Base-by-base conservation (phyloP, 2,797 vertebrate genomes). In the Lepilemur ruficaudatus region DNA sequence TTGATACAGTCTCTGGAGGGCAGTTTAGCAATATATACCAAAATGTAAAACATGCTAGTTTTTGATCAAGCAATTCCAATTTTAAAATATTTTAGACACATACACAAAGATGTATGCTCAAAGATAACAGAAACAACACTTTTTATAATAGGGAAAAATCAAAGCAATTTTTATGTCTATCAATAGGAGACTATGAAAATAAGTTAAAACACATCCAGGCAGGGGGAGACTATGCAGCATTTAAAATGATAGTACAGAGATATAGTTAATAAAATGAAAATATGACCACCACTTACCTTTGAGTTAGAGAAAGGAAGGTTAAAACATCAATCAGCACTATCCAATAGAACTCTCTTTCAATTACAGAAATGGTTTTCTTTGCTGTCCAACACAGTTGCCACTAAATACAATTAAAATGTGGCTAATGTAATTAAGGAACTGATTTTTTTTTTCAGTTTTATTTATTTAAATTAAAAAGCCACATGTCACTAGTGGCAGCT, bases 61-160 rank as follows among this genome's bases (percentile, higher is more conserved):
- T 79, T 59, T 55, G n/a, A 78, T 17, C 14, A 86, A 78, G 25
- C 4, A 91, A 87, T 94, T 93, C 14, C 8, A 93, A 87, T 91
- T 81, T 88, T 78, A 87, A 87, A 95, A 69, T 50, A 73, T 90
- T 91, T 88, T 85, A 84, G 32, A 79, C 41, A 95, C 57, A 11
- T 65, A 81, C 11, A 55, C 38, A 87, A 81, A 92, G 50, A 78
- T 63, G n/a, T n/a, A 94, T 72, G 9, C 38, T 48, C 63, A 61
- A 81, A 75, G n/a, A 70, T 85, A 86, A 82, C 41, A 82, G 84
- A 69, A 13, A 72, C 7, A 38, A 96, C 4, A 43, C 32, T 52
- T 72, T 81, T 84, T 48, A 32, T 81, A 92, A 92, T 17, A 91
- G 38, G 1, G 46, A 69, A 72, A 96, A 91, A 87, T 43, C 90